These are phyloP conservation scores for Phorcus lineatus DNA, from an alignment of 2,888 invertebrate genomes.

Conservation along the genomic window DNA sequence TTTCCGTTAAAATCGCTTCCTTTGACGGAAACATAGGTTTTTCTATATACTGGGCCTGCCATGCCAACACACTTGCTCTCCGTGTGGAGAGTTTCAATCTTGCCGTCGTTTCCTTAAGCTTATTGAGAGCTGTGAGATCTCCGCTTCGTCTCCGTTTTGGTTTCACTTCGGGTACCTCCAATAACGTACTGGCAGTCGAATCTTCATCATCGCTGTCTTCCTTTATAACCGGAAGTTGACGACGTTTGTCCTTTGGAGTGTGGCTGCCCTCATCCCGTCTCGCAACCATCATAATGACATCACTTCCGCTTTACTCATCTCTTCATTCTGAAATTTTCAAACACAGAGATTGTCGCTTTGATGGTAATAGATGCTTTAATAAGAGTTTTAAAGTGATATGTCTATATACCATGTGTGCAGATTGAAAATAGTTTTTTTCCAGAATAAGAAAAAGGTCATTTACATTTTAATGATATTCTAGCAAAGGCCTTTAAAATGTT, in stretches of 20 bases:
- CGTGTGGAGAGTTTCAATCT: conserved; percentile 38
- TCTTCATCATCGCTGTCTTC: conserved; percentile 32
- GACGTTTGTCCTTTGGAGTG: conserved; percentile 30
- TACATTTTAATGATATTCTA: too few species aligned
- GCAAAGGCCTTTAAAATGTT: too few species aligned
- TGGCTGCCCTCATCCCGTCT: conserved; percentile 30
- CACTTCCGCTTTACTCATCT: neutral
- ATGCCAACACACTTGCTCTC: conserved; percentile 36
- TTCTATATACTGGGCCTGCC: conserved; percentile 36
- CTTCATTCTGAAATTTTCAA: neutral
- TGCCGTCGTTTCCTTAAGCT: conserved; percentile 35
- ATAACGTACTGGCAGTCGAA: neutral
- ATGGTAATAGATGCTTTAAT: too few species aligned
- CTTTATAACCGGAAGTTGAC: conserved; percentile 34
- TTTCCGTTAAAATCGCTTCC: neutral
- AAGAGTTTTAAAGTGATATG: too few species aligned
- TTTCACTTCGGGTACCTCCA: neutral
- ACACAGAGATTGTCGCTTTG: neutral
- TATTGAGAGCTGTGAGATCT: conserved; percentile 12
- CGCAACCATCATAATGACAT: conserved; percentile 27
- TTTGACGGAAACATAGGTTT: conserved; percentile 24
- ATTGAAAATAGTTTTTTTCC: too few species aligned
- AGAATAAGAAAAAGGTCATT: too few species aligned
- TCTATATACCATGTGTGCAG: too few species aligned
- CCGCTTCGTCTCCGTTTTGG: neutral